Evolutionary conservation across 2,797 vertebrate species (phyloP).

Genomic region (Phrynocephalus forsythii): DNA sequence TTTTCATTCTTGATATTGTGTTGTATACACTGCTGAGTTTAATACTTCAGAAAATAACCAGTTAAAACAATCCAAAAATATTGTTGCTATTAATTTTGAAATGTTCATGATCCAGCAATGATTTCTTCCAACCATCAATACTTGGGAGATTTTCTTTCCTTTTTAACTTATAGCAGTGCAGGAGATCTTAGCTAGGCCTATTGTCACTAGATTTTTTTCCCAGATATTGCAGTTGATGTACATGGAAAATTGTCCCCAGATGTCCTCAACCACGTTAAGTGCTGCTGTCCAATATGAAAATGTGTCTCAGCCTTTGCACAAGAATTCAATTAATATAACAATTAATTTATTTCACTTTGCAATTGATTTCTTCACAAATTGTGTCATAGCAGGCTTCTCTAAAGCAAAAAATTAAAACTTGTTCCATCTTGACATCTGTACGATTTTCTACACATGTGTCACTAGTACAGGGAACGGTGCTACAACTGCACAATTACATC

Average conservation of each 20-base stretch:
- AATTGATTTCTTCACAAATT: neutral
- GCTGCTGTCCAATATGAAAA: neutral
- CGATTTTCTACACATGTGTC: neutral
- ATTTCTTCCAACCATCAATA: neutral
- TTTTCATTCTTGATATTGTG: neutral
- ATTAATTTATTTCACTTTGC: neutral
- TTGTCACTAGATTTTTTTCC: neutral
- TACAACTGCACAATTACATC: neutral
- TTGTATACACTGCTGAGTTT: neutral
- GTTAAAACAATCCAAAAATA: neutral
- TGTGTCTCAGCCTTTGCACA: neutral
- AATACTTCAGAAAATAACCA: neutral
- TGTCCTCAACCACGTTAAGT: neutral
- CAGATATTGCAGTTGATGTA: neutral
- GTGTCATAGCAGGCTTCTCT: neutral
- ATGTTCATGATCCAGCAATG: neutral
- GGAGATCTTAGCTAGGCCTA: neutral
- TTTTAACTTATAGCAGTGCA: neutral
- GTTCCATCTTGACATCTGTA: neutral
- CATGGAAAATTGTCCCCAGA: neutral
- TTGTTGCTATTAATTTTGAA: too few species aligned
- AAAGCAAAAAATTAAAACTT: slow-evolving; percentile 5
- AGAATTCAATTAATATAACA: neutral
- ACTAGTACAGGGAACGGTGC: neutral
- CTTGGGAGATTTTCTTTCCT: neutral